Evolutionary conservation across 2,888 invertebrate species (phyloP).

Genomic region (Bombylius major): DNA sequence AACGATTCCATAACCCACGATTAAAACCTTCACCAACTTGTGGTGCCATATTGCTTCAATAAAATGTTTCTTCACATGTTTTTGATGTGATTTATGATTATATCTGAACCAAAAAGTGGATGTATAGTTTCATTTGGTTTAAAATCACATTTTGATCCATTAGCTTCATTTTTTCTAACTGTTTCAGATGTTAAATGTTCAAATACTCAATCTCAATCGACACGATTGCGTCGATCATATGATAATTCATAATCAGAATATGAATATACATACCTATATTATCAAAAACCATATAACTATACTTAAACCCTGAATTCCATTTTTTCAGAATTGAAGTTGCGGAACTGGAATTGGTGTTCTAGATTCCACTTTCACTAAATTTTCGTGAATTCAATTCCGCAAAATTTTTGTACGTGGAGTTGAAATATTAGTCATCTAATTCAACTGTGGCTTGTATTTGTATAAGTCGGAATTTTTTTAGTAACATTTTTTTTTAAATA

Average conservation of each 20-base stretch:
- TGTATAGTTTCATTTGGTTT: constrained; percentile 72
- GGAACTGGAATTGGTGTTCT: too few species aligned
- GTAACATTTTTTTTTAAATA: too few species aligned
- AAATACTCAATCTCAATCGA: constrained; percentile 96
- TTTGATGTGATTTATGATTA: constrained; percentile 73
- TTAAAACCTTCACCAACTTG: constrained; percentile 93
- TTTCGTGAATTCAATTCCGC: too few species aligned
- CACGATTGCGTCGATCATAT: constrained; percentile 77
- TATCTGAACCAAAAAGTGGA: constrained; percentile 69
- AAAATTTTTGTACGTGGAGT: too few species aligned
- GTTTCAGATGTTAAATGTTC: constrained; percentile 80
- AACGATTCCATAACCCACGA: constrained; percentile 77
- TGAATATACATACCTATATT: constrained; percentile 72
- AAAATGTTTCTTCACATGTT: constrained; percentile 84
- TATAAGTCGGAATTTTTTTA: too few species aligned
- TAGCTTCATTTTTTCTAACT: constrained; percentile 56
- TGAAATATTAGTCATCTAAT: too few species aligned
- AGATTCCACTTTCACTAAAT: too few species aligned
- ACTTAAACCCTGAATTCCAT: too few species aligned
- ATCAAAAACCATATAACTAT: too few species aligned
- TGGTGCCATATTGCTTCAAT: constrained; percentile 89
- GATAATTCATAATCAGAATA: constrained; percentile 86
- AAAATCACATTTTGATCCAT: constrained; percentile 75
- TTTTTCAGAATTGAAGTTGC: too few species aligned
- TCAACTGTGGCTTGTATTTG: too few species aligned